Evolutionary conservation across 2,888 invertebrate genomes (phyloP).

Genomic region (Ormyrus thymus): DNA sequence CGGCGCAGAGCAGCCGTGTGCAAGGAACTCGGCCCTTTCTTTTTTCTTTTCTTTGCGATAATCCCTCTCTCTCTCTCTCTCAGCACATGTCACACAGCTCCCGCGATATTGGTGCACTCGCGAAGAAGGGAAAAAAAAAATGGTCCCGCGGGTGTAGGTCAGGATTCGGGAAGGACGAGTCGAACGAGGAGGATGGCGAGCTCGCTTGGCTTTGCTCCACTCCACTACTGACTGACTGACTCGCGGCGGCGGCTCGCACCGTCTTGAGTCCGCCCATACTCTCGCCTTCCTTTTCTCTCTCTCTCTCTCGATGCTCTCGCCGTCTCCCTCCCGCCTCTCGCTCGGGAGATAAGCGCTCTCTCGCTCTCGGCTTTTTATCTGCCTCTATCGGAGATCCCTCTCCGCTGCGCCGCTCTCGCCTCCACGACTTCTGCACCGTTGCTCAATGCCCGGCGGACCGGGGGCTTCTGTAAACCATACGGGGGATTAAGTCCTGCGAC

Average conservation of each 20-base stretch:
- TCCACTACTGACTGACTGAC: slow-evolving; percentile 36
- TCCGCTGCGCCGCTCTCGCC: not conserved
- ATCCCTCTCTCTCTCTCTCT: no score
- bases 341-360: not conserved
- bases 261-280: slow-evolving; percentile 43
- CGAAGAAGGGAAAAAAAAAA: not conserved
- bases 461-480: no score
- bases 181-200: slow-evolving; percentile 17
- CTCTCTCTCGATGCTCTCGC: slow-evolving; percentile 1
- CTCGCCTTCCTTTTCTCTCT: not conserved
- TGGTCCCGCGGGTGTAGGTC: no score
- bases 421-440: no score
- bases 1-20: not conserved
- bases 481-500: no score
- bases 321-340: slow-evolving; percentile 12
- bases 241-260: slow-evolving; percentile 52
- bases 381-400: not conserved
- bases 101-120: not conserved
- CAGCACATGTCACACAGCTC: no score
- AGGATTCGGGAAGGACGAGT: not conserved
- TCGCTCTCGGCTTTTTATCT: slow-evolving; percentile 28
- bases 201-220: slow-evolving; percentile 23
- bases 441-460: no score
- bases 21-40: not conserved
- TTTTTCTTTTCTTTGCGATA: no score